Percentiles rank a stretch among this genome's conserved stretches.
These are phyloP conservation scores for Escarpia spicata DNA, from an alignment of 2,888 invertebrate genomes.

Conservation along the genomic window DNA sequence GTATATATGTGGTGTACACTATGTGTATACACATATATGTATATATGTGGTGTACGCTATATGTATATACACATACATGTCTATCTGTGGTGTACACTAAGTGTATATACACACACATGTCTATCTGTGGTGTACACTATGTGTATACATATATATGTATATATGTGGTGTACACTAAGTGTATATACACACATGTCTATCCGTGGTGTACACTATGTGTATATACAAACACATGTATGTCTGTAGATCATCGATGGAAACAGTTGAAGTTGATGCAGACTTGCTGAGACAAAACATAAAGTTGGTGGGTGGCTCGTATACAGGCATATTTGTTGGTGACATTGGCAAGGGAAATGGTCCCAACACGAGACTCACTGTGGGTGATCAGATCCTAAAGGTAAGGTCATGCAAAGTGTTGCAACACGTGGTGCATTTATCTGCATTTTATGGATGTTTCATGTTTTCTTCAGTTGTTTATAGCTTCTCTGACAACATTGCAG, in stretches of 20 bases:
- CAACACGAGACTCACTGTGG: not conserved
- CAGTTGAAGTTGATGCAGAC: not conserved
- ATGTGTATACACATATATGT: too few species aligned
- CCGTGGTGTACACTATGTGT: not conserved
- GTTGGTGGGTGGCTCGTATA: not conserved
- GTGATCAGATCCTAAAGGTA: not conserved
- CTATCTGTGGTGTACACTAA: too few species aligned
- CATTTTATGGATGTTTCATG: not conserved
- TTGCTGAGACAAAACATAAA: not conserved
- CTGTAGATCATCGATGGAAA: not conserved
- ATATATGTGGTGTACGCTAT: too few species aligned
- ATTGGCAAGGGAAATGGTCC: not conserved
- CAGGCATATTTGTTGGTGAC: constrained; percentile 3
- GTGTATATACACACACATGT: too few species aligned
- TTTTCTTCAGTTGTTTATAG: not conserved
- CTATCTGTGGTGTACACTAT: too few species aligned
- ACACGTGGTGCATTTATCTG: not conserved
- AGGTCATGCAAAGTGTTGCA: not conserved
- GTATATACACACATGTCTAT: too few species aligned
- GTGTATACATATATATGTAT: too few species aligned
- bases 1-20: too few species aligned
- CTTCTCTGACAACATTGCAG: not conserved
- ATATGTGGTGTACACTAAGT: too few species aligned
- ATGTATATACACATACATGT: too few species aligned
- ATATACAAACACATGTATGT: not conserved